Evolutionary conservation across 92 coral and sea anemone genomes (phyloP).

Genomic region (Anthopleura xanthogrammica): DNA sequence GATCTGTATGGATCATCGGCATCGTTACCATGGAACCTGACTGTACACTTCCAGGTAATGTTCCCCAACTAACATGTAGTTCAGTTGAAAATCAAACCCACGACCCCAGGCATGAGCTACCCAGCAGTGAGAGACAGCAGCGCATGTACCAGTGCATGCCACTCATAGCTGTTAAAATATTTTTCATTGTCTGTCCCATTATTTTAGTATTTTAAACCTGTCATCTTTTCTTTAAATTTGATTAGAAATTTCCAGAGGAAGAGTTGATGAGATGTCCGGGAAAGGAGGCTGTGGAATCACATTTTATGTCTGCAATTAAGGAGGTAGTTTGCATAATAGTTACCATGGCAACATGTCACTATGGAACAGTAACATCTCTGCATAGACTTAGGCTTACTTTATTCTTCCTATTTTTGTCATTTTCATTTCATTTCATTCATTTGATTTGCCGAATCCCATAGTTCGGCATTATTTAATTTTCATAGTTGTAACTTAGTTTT

Average conservation of each 20-base stretch:
- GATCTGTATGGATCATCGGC: conserved; percentile 93
- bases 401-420: background rate
- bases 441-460: background rate
- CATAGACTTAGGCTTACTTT: background rate
- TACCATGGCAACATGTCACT: background rate
- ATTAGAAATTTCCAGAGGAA: conserved; percentile 88
- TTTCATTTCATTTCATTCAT: background rate
- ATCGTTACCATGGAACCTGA: conserved; percentile 94
- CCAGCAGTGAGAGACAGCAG: no score
- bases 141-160: background rate
- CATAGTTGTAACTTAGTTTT: no score
- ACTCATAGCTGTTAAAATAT: background rate
- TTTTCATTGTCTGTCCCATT: background rate
- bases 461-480: no score
- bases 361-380: background rate
- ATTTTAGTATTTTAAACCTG: background rate
- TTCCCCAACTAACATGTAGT: background rate
- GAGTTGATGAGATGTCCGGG: conserved; percentile 88
- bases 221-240: background rate
- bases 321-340: conserved; percentile 54
- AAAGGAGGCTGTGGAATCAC: conserved; percentile 91
- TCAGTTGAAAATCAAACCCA: no score
- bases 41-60: conserved; percentile 95
- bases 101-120: no score
- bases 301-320: conserved; percentile 92